These are phyloP conservation scores for Cataglyphis livida DNA, from an alignment of 2,888 invertebrate genomes.

Conservation along the genomic window DNA sequence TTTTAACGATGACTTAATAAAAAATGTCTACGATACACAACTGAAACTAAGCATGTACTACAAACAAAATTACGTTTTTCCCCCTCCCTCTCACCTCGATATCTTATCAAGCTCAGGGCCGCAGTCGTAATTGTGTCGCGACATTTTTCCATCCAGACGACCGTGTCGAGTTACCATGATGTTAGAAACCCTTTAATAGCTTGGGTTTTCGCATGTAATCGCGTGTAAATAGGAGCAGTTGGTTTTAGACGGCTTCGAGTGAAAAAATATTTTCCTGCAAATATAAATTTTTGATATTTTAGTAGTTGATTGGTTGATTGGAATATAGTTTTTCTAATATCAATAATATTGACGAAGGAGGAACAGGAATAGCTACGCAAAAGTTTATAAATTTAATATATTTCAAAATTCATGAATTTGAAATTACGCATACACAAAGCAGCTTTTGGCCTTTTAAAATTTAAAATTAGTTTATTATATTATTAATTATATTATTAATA, in stretches of 20 bases:
- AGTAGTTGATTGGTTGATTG: too few relatives aligned
- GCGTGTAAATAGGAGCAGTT: neutral
- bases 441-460: too few relatives aligned
- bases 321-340: neutral
- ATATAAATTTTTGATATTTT: neutral
- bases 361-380: too few relatives aligned
- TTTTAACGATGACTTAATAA: constrained; percentile 27
- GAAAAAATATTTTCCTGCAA: neutral
- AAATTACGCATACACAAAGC: too few relatives aligned
- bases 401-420: too few relatives aligned
- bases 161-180: neutral
- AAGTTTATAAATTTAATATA: too few relatives aligned
- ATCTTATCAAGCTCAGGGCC: constrained; percentile 74
- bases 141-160: constrained; percentile 4
- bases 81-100: constrained; percentile 12
- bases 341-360: neutral
- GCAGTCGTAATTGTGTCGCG: constrained; percentile 28
- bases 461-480: too few relatives aligned
- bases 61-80: constrained; percentile 8
- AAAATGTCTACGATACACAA: neutral
- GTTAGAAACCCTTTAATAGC: constrained; percentile 6
- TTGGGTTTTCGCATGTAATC: neutral
- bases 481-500: too few relatives aligned
- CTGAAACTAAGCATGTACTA: neutral
- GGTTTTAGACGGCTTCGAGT: neutral